phyloP scores from a whole-genome alignment of 2,113 vertebrate genomes.

The Alexandromys fortis region DNA sequence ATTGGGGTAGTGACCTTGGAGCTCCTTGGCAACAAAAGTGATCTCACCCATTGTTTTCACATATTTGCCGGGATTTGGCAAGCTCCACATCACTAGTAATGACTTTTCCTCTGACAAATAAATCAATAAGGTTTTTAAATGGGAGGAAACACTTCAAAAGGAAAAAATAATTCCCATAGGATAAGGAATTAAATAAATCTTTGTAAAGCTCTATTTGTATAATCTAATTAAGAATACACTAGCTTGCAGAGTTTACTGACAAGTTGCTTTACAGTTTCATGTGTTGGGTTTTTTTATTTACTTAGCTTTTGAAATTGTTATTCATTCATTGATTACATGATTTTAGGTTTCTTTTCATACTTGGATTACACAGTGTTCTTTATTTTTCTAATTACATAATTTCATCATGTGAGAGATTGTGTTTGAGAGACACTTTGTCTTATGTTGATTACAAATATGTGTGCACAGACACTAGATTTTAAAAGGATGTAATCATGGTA shows the following conservation, averaged over 20 bases:
- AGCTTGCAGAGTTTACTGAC: background rate
- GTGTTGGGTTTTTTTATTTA: background rate
- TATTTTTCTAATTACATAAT: slow-evolving; percentile 18
- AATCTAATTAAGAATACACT: slow-evolving; percentile 8
- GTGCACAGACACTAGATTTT: background rate
- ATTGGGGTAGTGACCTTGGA: slow-evolving; percentile 48
- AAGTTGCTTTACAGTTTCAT: background rate
- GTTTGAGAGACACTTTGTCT: background rate
- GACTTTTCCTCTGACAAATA: slow-evolving; percentile 35
- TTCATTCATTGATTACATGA: background rate
- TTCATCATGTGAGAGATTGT: background rate
- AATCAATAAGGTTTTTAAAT: slow-evolving; percentile 67
- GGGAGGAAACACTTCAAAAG: slow-evolving; percentile 68
- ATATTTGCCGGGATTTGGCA: slow-evolving; percentile 44
- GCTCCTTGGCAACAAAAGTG: slow-evolving; percentile 37
- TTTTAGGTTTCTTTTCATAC: background rate
- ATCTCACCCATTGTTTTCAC: slow-evolving; percentile 71
- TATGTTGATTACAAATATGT: background rate
- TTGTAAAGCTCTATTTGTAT: background rate
- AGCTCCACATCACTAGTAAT: background rate
- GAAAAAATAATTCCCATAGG: background rate
- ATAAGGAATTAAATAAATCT: slow-evolving; percentile 51
- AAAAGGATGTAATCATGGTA: background rate
- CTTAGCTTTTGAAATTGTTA: slow-evolving; percentile 41
- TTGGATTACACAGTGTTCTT: background rate